Conservation (phyloP, 2,888 invertebrate genomes). For the Pandemis cinnamomeana region DNA sequence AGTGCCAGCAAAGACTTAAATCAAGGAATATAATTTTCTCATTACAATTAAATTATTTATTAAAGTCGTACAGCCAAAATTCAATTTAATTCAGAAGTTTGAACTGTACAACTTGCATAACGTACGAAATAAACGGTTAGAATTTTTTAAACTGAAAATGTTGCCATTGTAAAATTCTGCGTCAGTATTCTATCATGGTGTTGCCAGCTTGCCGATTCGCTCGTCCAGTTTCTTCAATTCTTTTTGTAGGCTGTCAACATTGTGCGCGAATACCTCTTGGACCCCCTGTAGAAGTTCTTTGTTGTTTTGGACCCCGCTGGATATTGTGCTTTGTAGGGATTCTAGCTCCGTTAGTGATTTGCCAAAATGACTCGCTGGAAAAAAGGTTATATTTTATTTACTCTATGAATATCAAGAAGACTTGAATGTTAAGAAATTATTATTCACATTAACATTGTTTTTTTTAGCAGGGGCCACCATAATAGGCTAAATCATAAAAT, state of each 20-base stretch:
- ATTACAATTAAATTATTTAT: conserved; percentile 6
- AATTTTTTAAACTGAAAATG: conserved; percentile 6
- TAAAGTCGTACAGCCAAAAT: background rate
- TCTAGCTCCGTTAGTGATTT: conserved; percentile 93
- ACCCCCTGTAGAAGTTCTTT: conserved; percentile 90
- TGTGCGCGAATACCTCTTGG: conserved; percentile 91
- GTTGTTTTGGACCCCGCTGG: conserved; percentile 90
- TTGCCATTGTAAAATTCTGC: conserved; percentile 28
- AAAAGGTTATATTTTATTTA: background rate
- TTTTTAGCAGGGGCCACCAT: too few relatives aligned
- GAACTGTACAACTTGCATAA: conserved; percentile 11
- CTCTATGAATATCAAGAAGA: too few relatives aligned
- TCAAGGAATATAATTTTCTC: background rate
- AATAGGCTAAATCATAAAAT: too few relatives aligned
- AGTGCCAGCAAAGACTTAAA: background rate
- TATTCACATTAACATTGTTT: too few relatives aligned
- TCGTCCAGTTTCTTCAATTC: conserved; percentile 90
- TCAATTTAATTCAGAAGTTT: background rate
- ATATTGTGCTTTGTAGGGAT: conserved; percentile 89
- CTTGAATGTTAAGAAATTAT: too few relatives aligned
- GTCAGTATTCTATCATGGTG: conserved; percentile 54
- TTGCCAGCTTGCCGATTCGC: conserved; percentile 86
- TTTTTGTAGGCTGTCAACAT: conserved; percentile 90
- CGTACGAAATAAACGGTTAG: background rate
- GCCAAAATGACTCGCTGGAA: conserved; percentile 92